These are phyloP conservation scores for Rhopalosiphum nymphaeae DNA, from an alignment of 2,888 invertebrate genomes.

Conservation along the genomic window DNA sequence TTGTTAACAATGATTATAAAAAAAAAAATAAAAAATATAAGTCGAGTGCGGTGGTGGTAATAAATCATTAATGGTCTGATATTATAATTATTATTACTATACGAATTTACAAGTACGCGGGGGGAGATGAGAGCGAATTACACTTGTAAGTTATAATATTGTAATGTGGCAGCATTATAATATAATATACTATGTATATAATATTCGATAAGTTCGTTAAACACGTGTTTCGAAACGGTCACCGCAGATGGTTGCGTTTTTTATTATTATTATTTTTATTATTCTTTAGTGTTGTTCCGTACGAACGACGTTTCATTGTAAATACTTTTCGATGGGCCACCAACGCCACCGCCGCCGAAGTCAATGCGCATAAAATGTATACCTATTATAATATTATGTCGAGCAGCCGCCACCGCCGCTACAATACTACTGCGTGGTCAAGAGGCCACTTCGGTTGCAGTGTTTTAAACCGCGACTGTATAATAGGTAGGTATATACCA, in stretches of 20 bases:
- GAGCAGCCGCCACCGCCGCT: neutral
- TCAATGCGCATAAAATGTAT: neutral
- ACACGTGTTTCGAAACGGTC: conserved; percentile 47
- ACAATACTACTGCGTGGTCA: neutral
- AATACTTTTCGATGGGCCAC: conserved; percentile 21
- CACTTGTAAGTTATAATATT: conserved; percentile 30
- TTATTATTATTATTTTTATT: neutral
- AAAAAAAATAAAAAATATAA: neutral
- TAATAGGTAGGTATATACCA: neutral
- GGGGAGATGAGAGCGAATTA: conserved; percentile 11
- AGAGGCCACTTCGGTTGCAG: conserved; percentile 23
- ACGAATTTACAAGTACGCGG: neutral
- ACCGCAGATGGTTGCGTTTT: conserved; percentile 28
- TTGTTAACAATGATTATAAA: conserved; percentile 39
- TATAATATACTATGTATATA: neutral
- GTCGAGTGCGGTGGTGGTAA: conserved; percentile 51
- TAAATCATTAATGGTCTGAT: conserved; percentile 39
- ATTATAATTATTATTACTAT: neutral
- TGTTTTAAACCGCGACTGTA: conserved; percentile 7
- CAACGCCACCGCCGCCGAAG: neutral
- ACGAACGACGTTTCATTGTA: conserved; percentile 33
- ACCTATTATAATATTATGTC: neutral
- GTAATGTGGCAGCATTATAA: neutral
- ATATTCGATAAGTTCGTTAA: conserved; percentile 23
- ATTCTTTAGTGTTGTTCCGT: conserved; percentile 24